Base-by-base conservation (phyloP, 2,888 invertebrate genomes). In the Sthenelais limicola region DNA sequence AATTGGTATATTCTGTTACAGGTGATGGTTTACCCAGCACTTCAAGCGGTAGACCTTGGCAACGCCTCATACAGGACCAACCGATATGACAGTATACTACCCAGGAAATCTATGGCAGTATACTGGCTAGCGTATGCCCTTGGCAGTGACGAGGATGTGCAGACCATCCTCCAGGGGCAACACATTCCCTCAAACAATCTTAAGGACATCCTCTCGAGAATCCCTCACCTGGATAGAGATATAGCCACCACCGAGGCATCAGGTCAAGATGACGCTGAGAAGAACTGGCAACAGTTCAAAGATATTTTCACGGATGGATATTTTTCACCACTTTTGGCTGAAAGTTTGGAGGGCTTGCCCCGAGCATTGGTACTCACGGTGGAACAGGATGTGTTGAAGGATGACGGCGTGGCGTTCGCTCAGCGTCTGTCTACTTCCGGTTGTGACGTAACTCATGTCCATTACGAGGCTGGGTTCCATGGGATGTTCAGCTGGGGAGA, bases 1-100 rank as follows among this genome's bases (percentile, higher is more conserved):
- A n/a, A n/a, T n/a, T n/a, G n/a, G n/a, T 26, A 52, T 26, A 30
- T 52, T 30, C 52, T 26, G 30, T 28, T 28, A 7, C 76, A 85
- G 76, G 79, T 86, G 28, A 74, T 87, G 32, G 79, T 87, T 72
- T 88, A 87, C 76, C 88, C 88, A 0, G 85, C 86, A 48, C 81
- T 85, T n/a, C 86, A 87, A 70, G 77, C 82, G 18, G 81, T 87
- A 74, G 83, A 85, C 73, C 84, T 87, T 73, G 79, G 81, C 68
- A 77, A 82, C 21, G 82, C 83, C 2, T 77, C 79, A 4, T 80
- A 84, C 74, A 77, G 80, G 30, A 49, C 26, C 26, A 75, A 76
- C 51, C 68, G 72, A 15, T 51, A 49, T 32, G 68, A 72, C 43
- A 47, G 73, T 21, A 32, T 81, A 79, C 75, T 77, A 0, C 74